Percentiles rank a stretch among this genome's conserved stretches.
phyloP scores from a whole-genome alignment of 2,113 vertebrate genomes.

The Corythoichthys intestinalis region DNA sequence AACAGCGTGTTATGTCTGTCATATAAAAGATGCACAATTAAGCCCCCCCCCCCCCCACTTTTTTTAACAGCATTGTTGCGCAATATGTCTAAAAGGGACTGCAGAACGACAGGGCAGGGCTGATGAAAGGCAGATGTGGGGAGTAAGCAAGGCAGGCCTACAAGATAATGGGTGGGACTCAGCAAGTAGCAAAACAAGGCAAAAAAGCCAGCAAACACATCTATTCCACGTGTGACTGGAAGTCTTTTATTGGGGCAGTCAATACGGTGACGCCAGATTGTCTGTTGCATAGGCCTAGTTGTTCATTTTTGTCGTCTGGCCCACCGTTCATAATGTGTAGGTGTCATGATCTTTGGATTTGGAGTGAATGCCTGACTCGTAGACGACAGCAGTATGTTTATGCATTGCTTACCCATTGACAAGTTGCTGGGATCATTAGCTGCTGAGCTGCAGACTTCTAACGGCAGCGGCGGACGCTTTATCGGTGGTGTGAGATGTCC shows the following conservation, averaged over 20 bases:
- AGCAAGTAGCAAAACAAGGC: slow-evolving; percentile 3
- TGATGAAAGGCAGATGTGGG: slow-evolving; percentile 12
- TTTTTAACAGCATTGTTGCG: not conserved
- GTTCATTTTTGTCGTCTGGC: not conserved
- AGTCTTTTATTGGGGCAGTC: not conserved
- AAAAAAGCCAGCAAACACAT: not conserved
- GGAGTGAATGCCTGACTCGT: not conserved
- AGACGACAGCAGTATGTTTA: not conserved
- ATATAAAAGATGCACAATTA: slow-evolving; percentile 1
- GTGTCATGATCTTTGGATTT: not conserved
- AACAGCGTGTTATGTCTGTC: not conserved
- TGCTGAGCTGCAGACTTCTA: not conserved
- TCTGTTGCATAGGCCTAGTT: not conserved
- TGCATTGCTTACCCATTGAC: not conserved
- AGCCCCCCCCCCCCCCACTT: not conserved
- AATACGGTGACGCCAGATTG: not conserved
- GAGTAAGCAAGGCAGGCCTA: not conserved
- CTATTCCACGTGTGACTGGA: not conserved
- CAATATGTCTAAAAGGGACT: slow-evolving; percentile 1
- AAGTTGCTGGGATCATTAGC: not conserved
- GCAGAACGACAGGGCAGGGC: not conserved
- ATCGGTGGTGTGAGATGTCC: not conserved
- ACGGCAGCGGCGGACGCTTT: not conserved
- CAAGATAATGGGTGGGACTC: slow-evolving; percentile 1
- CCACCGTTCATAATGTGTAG: not conserved